These are phyloP conservation scores for Muscicapa comitata DNA, from an alignment of 2,797 vertebrate genomes.

Conservation along the genomic window DNA sequence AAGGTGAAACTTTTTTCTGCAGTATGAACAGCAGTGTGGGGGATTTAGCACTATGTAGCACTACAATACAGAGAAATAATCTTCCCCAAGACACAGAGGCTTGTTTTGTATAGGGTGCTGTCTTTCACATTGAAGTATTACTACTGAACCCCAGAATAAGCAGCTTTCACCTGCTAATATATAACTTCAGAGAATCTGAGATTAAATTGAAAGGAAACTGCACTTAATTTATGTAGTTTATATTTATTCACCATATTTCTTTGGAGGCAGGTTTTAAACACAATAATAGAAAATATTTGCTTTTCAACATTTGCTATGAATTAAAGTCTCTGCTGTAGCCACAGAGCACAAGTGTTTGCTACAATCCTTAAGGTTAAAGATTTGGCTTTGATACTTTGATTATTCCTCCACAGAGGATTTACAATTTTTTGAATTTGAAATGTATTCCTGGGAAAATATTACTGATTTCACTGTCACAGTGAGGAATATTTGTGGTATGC, in stretches of 20 bases:
- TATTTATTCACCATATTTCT: not conserved
- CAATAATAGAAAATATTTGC: not conserved
- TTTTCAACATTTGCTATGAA: not conserved
- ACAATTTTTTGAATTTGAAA: not conserved
- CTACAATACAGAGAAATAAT: not conserved
- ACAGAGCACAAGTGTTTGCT: not conserved
- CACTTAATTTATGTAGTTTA: not conserved
- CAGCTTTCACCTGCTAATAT: not conserved
- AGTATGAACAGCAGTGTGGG: not conserved
- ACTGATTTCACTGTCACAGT: not conserved
- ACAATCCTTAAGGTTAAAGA: not conserved
- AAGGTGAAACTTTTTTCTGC: slow-evolving; percentile 2
- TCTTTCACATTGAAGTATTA: not conserved
- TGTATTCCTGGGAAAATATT: not conserved
- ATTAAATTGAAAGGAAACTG: not conserved
- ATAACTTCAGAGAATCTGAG: not conserved
- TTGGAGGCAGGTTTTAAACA: not conserved
- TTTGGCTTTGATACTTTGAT: not conserved
- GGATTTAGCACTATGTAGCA: not conserved
- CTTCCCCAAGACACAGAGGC: not conserved
- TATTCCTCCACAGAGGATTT: not conserved
- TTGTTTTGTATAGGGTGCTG: not conserved
- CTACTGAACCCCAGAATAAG: not conserved
- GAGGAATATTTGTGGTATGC: not conserved
- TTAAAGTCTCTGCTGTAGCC: not conserved